Evolutionary conservation across 2,797 vertebrate species (phyloP), one percentile per base, ranked within the genome.

Genomic region (Sardinella longiceps): DNA sequence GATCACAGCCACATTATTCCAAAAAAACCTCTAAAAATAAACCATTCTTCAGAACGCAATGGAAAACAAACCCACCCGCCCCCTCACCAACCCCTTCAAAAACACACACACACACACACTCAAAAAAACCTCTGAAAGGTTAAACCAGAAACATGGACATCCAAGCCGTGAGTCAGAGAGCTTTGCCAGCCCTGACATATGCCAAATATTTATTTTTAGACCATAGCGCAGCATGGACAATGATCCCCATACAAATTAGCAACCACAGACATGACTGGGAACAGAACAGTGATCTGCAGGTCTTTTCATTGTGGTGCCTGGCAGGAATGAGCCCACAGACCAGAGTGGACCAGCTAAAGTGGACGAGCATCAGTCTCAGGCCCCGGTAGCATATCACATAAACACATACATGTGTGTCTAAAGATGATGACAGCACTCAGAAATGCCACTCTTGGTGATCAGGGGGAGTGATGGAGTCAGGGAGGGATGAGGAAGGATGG

Each of bases 121-220:
- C n/a, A 23, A 43, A 77, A 9, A 43, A 77, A 77, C 23, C 4
- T 4, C 63, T 39, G 18, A 77, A 77, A 77, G 23, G 56, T 60
- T 25, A 60, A 25, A 37, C 33, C 37, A 77, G 33, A 77, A 77
- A 77, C 70, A 77, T 43, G 33, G 15, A 37, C 37, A 43, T 43
- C 20, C 37, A 39, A 43, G 70, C 37, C 2, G 33, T 43, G 70
- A 20, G 37, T 77, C 15, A 9, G 33, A 77, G 18, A 39, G 33
- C 18, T 7, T 5, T 23, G 70, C 70, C 70, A 77, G 10, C 9
- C 1, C 5, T 39, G 37, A 23, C 37, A 39, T 10, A 43, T 9
- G 70, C 70, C 70, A 77, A 77, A 77, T 77, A 23, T 77, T 77
- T 77, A 77, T 77, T 77, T 77, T 77, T 77, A 77, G 70, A 43